Evolutionary conservation across 2,888 invertebrate species (phyloP).

Genomic region (Ectropis crepuscularia): DNA sequence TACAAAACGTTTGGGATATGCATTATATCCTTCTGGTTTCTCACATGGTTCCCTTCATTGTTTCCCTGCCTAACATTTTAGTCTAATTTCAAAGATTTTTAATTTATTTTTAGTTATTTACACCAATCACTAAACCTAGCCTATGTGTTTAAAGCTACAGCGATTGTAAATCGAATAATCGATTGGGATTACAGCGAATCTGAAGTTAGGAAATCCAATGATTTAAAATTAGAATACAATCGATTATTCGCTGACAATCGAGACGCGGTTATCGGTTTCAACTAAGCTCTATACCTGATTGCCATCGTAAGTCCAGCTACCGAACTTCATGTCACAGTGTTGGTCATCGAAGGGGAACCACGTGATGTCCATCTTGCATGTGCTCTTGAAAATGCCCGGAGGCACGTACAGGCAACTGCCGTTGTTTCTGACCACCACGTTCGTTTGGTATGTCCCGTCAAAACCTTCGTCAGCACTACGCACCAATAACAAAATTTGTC

Average conservation of each 20-base stretch:
- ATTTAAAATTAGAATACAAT: slow-evolving; percentile 4
- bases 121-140: slow-evolving; percentile 10
- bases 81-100: slow-evolving; percentile 33
- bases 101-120: slow-evolving; percentile 29
- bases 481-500: slow-evolving; percentile 67
- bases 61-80: slow-evolving; percentile 51
- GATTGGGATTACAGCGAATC: slow-evolving; percentile 10
- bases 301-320: slow-evolving; percentile 99
- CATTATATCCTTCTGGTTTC: slow-evolving; percentile 82
- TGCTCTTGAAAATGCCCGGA: slow-evolving; percentile 99
- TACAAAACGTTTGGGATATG: slow-evolving; percentile 84
- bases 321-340: slow-evolving; percentile 99
- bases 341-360: slow-evolving; percentile 99
- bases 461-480: slow-evolving; percentile 99
- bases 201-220: neutral
- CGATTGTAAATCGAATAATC: slow-evolving; percentile 38
- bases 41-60: slow-evolving; percentile 90
- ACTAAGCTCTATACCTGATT: slow-evolving; percentile 89
- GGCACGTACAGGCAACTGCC: slow-evolving; percentile 99
- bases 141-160: slow-evolving; percentile 38
- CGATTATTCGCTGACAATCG: slow-evolving; percentile 36
- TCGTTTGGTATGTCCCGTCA: slow-evolving; percentile 99
- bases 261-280: slow-evolving; percentile 26
- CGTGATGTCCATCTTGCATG: slow-evolving; percentile 99
- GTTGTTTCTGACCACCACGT: slow-evolving; percentile 99